These are phyloP conservation scores for Callopanchax toddi DNA, from an alignment of 2,113 vertebrate genomes.

Conservation along the genomic window DNA sequence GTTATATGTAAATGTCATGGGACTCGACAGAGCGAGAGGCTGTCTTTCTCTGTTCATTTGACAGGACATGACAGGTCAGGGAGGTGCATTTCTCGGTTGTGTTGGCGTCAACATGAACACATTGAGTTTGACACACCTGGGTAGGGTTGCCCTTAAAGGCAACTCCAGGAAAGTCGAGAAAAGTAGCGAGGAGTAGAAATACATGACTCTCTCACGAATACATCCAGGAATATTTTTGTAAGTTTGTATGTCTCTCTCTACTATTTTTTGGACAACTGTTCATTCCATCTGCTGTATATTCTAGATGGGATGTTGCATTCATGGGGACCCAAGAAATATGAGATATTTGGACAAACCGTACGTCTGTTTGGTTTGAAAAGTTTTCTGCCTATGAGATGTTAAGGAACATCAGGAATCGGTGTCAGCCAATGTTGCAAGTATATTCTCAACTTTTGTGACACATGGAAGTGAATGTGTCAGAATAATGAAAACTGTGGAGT, in stretches of 20 bases:
- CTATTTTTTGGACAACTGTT: background rate
- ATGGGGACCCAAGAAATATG: background rate
- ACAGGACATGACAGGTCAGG: slow-evolving; percentile 64
- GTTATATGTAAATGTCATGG: slow-evolving; percentile 79
- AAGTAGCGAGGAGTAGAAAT: slow-evolving; percentile 8
- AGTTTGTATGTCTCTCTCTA: no score
- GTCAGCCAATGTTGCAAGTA: background rate
- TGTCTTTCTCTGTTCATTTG: slow-evolving; percentile 57
- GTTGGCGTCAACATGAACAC: slow-evolving; percentile 50
- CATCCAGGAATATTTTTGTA: background rate
- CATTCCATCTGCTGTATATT: background rate
- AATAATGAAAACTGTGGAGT: background rate
- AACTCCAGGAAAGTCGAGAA: slow-evolving; percentile 5
- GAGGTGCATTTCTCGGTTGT: slow-evolving; percentile 34
- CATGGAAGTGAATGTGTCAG: background rate
- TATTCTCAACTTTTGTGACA: background rate
- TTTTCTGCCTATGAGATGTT: background rate
- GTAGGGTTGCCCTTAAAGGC: background rate
- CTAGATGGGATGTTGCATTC: background rate
- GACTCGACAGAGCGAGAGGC: slow-evolving; percentile 71
- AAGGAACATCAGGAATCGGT: background rate
- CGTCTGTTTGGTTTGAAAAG: background rate
- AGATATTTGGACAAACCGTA: background rate
- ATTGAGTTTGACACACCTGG: slow-evolving; percentile 32
- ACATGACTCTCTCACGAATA: background rate